phyloP scores from a whole-genome alignment of 2,113 vertebrate species.

The Isurus oxyrinchus region DNA sequence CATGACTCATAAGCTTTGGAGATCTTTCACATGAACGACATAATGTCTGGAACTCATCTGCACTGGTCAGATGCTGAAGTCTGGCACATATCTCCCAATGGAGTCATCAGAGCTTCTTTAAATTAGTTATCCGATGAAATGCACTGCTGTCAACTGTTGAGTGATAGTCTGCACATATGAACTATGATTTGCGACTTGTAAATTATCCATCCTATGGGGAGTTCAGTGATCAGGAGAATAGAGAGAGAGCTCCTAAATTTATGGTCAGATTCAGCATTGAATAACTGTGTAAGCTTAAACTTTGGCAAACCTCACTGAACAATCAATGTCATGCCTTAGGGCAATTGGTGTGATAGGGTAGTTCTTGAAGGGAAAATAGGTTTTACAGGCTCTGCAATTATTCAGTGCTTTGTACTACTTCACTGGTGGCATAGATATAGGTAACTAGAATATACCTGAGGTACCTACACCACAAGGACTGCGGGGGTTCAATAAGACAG shows the following conservation, averaged over 20 bases:
- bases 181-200: neutral
- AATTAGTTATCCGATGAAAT: neutral
- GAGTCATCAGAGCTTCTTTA: neutral
- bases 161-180: conserved; percentile 24
- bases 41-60: conserved; percentile 26
- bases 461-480: neutral
- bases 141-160: neutral
- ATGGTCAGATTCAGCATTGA: neutral
- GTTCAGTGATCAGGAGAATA: neutral
- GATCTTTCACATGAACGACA: conserved; percentile 16
- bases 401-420: neutral
- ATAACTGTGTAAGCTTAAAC: neutral
- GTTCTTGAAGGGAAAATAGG: neutral
- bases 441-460: neutral
- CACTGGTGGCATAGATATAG: neutral
- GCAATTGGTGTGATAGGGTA: neutral
- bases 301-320: neutral
- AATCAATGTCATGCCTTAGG: neutral
- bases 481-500: too few species aligned
- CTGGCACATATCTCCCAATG: neutral
- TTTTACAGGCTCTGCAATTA: neutral
- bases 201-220: neutral
- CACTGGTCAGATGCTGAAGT: neutral
- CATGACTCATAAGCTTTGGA: conserved; percentile 22
- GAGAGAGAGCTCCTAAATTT: neutral